These are phyloP conservation scores for Dipodomys spectabilis DNA, from an alignment of 2,113 vertebrate genomes.

Conservation along the genomic window DNA sequence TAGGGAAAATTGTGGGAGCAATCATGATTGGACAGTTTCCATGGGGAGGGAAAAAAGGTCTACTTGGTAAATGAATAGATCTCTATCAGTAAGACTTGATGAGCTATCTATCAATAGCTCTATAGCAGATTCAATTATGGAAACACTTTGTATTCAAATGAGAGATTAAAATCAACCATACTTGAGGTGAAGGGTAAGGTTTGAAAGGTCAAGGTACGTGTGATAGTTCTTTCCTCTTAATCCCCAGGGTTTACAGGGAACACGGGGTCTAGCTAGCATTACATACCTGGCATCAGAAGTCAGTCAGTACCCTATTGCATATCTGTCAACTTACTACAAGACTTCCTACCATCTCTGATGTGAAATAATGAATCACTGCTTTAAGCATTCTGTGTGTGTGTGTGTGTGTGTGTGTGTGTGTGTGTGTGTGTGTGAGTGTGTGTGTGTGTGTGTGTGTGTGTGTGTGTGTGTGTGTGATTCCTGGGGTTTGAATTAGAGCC, in stretches of 20 bases:
- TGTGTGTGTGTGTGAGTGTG: too few relatives aligned
- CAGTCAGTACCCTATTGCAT: not conserved
- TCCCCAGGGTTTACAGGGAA: not conserved
- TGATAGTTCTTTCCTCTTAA: slow-evolving; percentile 33
- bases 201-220: slow-evolving; percentile 26
- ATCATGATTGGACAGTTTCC: slow-evolving; percentile 48
- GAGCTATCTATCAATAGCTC: slow-evolving; percentile 47
- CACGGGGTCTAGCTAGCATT: not conserved
- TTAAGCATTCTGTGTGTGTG: not conserved
- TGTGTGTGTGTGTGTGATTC: too few relatives aligned
- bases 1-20: not conserved
- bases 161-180: slow-evolving; percentile 32
- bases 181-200: slow-evolving; percentile 40
- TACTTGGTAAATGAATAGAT: slow-evolving; percentile 54
- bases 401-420: too few relatives aligned
- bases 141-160: slow-evolving; percentile 57
- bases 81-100: not conserved
- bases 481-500: too few relatives aligned
- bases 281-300: not conserved
- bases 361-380: not conserved
- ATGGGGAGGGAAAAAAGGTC: not conserved
- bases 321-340: not conserved
- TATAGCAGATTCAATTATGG: slow-evolving; percentile 44
- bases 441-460: too few relatives aligned
- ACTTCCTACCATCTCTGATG: not conserved